These are phyloP conservation scores for Achatina immaculata DNA, from an alignment of 1,140 invertebrate species.

Conservation along the genomic window DNA sequence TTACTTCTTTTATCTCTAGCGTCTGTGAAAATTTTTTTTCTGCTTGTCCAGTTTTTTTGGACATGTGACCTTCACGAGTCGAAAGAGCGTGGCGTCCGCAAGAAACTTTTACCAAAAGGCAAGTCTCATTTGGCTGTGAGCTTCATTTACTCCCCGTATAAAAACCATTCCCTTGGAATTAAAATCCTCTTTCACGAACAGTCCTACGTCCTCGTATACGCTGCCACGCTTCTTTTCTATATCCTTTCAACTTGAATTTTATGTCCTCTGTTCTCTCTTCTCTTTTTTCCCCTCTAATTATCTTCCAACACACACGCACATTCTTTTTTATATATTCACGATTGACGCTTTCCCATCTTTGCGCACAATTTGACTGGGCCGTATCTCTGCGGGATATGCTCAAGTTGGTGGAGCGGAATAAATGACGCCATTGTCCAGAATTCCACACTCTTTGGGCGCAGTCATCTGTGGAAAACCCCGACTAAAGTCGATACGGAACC, in stretches of 20 bases:
- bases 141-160: neutral
- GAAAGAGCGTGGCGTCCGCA: neutral
- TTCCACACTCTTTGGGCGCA: neutral
- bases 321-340: neutral
- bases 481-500: neutral
- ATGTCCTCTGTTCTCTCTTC: neutral
- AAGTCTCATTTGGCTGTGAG: neutral
- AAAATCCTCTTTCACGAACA: neutral
- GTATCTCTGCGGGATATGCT: conserved; percentile 8
- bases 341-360: neutral
- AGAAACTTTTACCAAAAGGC: neutral
- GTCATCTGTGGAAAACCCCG: neutral
- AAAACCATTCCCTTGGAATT: neutral
- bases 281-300: neutral
- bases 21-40: neutral
- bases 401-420: neutral
- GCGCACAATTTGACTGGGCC: neutral
- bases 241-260: neutral
- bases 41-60: neutral
- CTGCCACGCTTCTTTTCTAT: neutral
- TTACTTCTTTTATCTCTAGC: neutral
- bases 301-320: neutral
- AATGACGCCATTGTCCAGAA: neutral
- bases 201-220: neutral
- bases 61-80: neutral